Base-by-base conservation (phyloP, 1,140 invertebrate species). In the fruit fly (Drosophila melanogaster) region DNA sequence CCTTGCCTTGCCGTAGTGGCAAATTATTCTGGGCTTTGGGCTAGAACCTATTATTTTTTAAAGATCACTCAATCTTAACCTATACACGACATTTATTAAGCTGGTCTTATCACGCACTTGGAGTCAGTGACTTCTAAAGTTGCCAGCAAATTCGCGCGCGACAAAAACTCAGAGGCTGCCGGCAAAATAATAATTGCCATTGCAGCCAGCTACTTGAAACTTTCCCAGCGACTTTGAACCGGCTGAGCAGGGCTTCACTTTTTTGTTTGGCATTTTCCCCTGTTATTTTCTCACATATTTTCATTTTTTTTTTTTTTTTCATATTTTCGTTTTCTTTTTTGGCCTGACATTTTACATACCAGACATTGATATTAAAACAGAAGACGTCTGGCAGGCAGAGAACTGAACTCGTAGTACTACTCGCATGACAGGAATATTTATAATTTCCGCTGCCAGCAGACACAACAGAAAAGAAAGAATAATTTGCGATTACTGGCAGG, bases 391-490 rank as follows among this genome's bases (percentile, higher is more conserved):
- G 38, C n/a, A 14, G 41, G 37, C 64, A 62, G 17, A 33, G 24
- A 50, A 66, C 37, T 67, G 33, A 50, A 66, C 37, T 67, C 64
- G 60, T 43, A 15, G 37, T 17, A 47, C 62, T 66, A 47, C 67
- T 66, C 71, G 78, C 78, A 83, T 87, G 83, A 87, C 65, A 79
- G 83, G 79, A 77, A 87, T 79, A 86, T 86, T 86, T 86, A 87
- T 86, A 86, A 86, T 87, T 86, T 86, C 83, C 83, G 83, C 60
- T 70, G 73, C 60, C 66, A 49, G 70, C 77, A 81, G 80, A 84
- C 80, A 81, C 65, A 77, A 77, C 73, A 60, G 58, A 47, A 74
- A 58, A 64, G 64, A 64, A 57, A 69, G 77, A 76, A 87, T 86
- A 79, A 86, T 86, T 86, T 86, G 83, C 75, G 83, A 86, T 86